phyloP scores from a whole-genome alignment of 2,888 invertebrate species.

The Amphimallon solstitiale region DNA sequence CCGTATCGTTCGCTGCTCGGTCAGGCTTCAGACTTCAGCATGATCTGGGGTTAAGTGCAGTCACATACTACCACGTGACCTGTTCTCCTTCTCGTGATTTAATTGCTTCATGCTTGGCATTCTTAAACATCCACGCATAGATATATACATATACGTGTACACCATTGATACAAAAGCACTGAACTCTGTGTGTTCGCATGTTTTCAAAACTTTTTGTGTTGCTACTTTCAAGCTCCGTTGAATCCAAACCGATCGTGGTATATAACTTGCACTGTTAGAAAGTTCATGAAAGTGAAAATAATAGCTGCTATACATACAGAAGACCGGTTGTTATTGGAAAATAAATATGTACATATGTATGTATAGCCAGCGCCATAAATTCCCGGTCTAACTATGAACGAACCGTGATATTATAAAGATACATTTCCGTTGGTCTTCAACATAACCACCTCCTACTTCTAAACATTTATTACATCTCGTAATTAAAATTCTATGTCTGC shows the following conservation, averaged over 20 bases:
- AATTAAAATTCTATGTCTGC: too few species aligned
- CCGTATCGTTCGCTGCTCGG: not conserved
- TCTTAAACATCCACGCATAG: too few species aligned
- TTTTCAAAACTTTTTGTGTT: conserved; percentile 10
- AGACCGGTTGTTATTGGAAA: conserved; percentile 15
- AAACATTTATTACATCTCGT: too few species aligned
- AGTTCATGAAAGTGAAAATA: conserved; percentile 28
- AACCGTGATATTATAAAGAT: too few species aligned
- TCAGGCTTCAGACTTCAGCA: not conserved
- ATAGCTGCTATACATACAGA: not conserved
- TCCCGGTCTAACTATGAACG: too few species aligned
- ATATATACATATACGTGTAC: conserved; percentile 17
- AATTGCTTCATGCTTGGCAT: conserved; percentile 33
- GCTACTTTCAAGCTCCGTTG: conserved; percentile 16
- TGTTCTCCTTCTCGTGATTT: conserved; percentile 33
- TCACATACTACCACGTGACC: conserved; percentile 37
- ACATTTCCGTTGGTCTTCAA: too few species aligned
- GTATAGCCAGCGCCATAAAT: not conserved
- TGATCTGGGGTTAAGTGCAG: conserved; percentile 34
- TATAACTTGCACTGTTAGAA: conserved; percentile 24
- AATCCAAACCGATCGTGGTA: not conserved
- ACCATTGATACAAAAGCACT: conserved; percentile 23
- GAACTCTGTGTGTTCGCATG: conserved; percentile 24
- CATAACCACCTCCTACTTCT: too few species aligned
- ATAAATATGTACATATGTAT: not conserved